Evolutionary conservation across 1,140 invertebrate species (phyloP).

Genomic region (Heliothis subflexa): DNA sequence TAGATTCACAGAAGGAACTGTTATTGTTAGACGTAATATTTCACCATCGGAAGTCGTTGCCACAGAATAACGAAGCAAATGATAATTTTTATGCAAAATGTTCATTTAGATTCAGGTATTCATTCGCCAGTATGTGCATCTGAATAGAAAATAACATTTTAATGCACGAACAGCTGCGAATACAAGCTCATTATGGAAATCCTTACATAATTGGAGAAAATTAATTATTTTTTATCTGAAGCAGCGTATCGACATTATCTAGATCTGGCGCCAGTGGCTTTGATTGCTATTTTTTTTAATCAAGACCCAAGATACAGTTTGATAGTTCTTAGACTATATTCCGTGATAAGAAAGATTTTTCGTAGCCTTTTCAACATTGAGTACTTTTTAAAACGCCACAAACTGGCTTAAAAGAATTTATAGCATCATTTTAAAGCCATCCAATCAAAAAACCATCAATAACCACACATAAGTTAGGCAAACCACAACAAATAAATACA

Average conservation of each 20-base stretch:
- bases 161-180: constrained; percentile 37
- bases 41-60: constrained; percentile 4
- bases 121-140: constrained; percentile 34
- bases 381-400: neutral
- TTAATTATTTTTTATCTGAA: constrained; percentile 40
- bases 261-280: constrained; percentile 10
- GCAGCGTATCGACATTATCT: neutral
- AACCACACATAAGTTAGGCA: constrained; percentile 2
- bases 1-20: constrained; percentile 7
- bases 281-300: constrained; percentile 21
- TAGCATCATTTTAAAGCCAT: constrained; percentile 6
- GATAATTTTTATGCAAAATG: constrained; percentile 25
- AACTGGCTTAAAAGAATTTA: neutral
- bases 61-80: constrained; percentile 18
- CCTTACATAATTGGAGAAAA: constrained; percentile 28
- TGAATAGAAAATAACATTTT: constrained; percentile 32
- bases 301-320: neutral
- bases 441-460: constrained; percentile 39
- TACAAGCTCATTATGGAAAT: constrained; percentile 23
- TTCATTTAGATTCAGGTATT: constrained; percentile 25
- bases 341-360: too few relatives aligned
- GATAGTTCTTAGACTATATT: too few relatives aligned
- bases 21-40: constrained; percentile 7
- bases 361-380: neutral
- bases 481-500: constrained; percentile 39